These are phyloP conservation scores for Siniperca scherzeri DNA, from an alignment of 2,797 vertebrate genomes.

Conservation along the genomic window DNA sequence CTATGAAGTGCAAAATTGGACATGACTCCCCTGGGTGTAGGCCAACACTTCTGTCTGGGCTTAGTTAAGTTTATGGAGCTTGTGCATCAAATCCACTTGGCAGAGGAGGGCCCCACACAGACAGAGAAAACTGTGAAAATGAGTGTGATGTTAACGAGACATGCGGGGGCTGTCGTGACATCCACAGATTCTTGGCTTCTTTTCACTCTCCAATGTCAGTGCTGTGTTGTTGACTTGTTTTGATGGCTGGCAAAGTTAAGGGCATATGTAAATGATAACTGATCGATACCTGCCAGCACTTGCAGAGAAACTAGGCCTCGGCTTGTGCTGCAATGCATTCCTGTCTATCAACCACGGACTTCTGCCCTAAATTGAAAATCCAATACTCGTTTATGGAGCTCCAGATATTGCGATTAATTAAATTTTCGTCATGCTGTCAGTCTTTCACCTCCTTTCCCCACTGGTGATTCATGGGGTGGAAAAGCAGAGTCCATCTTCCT, in stretches of 20 bases:
- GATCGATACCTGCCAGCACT: conserved; percentile 64
- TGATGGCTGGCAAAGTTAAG: conserved; percentile 63
- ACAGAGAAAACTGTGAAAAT: conserved; percentile 63
- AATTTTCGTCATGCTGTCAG: conserved; percentile 65
- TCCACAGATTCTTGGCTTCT: conserved; percentile 39
- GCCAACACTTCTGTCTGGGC: conserved; percentile 65
- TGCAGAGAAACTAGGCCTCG: conserved; percentile 32
- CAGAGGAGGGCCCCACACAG: conserved; percentile 46
- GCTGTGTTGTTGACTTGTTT: conserved; percentile 58
- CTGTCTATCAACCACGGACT: conserved; percentile 50
- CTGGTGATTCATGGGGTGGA: conserved; percentile 57
- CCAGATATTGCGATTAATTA: conserved; percentile 76
- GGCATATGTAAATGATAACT: conserved; percentile 65
- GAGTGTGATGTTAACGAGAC: conserved; percentile 64
- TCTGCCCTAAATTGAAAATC: conserved; percentile 73
- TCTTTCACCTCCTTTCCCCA: conserved; percentile 46
- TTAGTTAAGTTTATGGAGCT: conserved; percentile 73
- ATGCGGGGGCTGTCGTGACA: conserved; percentile 46
- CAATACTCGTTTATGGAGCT: conserved; percentile 72
- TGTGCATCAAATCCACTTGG: conserved; percentile 64
- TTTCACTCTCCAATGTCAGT: conserved; percentile 36
- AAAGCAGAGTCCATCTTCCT: conserved; percentile 70
- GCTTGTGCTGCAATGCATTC: conserved; percentile 46
- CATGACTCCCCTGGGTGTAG: conserved; percentile 55
- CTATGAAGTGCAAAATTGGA: conserved; percentile 72